Evolutionary conservation across 2,113 vertebrate species (phyloP).

Genomic region (Syngnathoides biaculeatus): DNA sequence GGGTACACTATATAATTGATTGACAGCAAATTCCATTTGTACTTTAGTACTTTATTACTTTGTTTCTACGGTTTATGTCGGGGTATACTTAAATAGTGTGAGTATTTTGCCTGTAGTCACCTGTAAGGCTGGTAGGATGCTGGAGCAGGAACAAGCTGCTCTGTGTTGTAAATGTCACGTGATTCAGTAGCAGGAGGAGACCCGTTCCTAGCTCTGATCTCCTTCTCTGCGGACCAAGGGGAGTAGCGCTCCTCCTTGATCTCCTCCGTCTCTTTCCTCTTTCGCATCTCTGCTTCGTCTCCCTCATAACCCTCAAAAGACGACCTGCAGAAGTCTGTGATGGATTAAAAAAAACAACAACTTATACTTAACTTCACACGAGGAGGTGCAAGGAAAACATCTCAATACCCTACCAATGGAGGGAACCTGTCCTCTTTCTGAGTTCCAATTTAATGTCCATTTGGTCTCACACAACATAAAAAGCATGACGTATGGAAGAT

Average conservation of each 20-base stretch:
- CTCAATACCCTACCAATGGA: not conserved
- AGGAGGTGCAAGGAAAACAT: no score
- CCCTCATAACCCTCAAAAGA: conserved; percentile 60
- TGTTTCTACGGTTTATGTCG: no score
- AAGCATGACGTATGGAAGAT: not conserved
- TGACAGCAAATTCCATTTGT: not conserved
- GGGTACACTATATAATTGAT: not conserved
- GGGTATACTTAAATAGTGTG: no score
- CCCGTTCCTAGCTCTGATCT: conserved; percentile 53
- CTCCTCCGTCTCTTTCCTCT: conserved; percentile 44
- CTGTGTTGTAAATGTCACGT: conserved; percentile 72
- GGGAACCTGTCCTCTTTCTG: not conserved
- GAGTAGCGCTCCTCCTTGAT: conserved; percentile 75
- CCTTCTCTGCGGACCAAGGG: conserved; percentile 76
- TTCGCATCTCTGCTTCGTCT: conserved; percentile 60
- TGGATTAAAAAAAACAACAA: not conserved
- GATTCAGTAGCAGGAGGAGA: conserved; percentile 66
- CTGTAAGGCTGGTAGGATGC: conserved; percentile 77
- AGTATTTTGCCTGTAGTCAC: conserved; percentile 51
- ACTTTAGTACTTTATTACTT: no score
- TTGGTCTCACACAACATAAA: not conserved
- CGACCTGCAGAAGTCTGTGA: conserved; percentile 59
- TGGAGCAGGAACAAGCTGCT: conserved; percentile 78
- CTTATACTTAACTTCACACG: not conserved
- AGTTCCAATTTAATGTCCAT: not conserved